Evolutionary conservation across 2,797 vertebrate genomes (phyloP), one percentile per base, ranked within the genome.

Genomic region (Protosalanx chinensis): DNA sequence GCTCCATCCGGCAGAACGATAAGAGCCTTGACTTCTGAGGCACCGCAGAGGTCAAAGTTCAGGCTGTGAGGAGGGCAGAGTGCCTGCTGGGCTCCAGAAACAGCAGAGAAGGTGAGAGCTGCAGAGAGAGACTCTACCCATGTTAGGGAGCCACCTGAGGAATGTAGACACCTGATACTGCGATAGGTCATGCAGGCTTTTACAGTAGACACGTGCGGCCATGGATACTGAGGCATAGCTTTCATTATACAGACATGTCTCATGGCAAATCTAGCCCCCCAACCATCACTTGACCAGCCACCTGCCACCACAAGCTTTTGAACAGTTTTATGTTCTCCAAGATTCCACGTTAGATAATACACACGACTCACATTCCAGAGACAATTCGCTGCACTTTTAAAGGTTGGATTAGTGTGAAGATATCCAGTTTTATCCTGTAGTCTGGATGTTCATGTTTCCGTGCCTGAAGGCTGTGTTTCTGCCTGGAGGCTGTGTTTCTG

Each of bases 11-110:
- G 13, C 65, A 33, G 10, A 37, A 65, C 1, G 4, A 65, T 70
- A 60, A 58, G 57, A 71, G 18, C 4, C 51, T n/a, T 41, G 59
- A 33, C 58, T 72, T 75, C 51, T 76, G 68, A 75, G 37, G 64
- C 0, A 30, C 30, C 0, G 18, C 64, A 63, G 8, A 64, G 68
- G 68, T 71, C 64, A 70, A 68, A 71, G 78, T 63, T 70, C 61
- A 51, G 35, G 27, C 29, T 16, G 23, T 20, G 72, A 56, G 18
- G 15, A n/a, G 6, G 51, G 51, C 51, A n/a, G 49, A 6, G 51
- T 56, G 18, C 16, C 7, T n/a, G 15, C 15, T 56, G 12, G 12
- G 51, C 51, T 56, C 15, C 18, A 16, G 51, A 6, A 56, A n/a
- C 51, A 18, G 4, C 18, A n/a, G 51, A 56, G 49, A 51, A 4